Conservation (phyloP, 2,888 invertebrate genomes). For the Andrena fulva region DNA sequence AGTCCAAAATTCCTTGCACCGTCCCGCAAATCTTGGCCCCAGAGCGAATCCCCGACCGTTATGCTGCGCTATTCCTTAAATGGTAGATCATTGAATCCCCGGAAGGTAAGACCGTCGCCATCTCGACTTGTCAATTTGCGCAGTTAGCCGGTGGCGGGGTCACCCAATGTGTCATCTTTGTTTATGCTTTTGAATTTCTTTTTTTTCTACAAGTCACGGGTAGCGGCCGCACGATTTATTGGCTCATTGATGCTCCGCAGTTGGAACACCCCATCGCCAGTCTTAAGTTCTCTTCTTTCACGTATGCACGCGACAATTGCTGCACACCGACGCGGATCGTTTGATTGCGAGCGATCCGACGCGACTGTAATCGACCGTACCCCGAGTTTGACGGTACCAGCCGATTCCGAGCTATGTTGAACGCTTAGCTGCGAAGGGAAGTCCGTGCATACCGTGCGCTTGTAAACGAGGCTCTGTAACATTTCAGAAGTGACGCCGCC, state of each 20-base stretch:
- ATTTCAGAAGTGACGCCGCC: conserved; percentile 7
- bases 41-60: background rate
- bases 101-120: conserved; percentile 46
- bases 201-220: background rate
- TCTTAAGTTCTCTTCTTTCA: background rate
- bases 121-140: conserved; percentile 50
- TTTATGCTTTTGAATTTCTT: background rate
- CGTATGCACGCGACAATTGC: no score
- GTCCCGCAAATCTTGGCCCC: background rate
- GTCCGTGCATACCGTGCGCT: no score
- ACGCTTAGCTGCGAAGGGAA: no score
- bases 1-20: conserved; percentile 21
- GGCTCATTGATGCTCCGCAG: background rate
- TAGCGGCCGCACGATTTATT: background rate
- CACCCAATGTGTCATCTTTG: background rate
- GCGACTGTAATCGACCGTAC: no score
- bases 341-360: no score
- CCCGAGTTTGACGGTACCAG: background rate
- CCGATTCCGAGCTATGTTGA: background rate
- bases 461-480: background rate
- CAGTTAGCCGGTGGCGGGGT: conserved; percentile 37
- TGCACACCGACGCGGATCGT: no score
- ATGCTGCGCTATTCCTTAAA: background rate
- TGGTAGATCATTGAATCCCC: background rate
- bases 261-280: no score